Base-by-base conservation (phyloP, 2,888 invertebrate species). In the Tricholauxania praeusta region DNA sequence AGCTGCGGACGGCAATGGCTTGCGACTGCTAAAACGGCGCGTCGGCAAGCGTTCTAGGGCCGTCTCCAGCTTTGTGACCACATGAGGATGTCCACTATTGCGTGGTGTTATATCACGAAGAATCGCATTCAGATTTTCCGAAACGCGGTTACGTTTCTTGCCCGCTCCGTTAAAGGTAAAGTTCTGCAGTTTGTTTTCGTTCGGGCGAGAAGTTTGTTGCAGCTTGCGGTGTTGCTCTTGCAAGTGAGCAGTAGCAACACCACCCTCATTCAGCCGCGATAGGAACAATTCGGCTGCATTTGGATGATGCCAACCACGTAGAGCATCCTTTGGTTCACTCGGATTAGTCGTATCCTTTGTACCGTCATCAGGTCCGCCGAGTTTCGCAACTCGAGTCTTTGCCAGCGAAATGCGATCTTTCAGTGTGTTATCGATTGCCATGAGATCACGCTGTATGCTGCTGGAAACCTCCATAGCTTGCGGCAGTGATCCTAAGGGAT, bases 391-490 rank as follows among this genome's bases (percentile, higher is more conserved):
- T 15, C 69, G 65, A 3, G 71, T 17, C 0, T 69, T 70, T 7
- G 65, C 66, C 0, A 76, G 57, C 2, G 77, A 67, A 49, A 78
- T 76, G 19, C 75, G 76, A 39, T 72, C 71, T 51, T 74, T 76
- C 8, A 78, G 10, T 4, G 32, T 19, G 7, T 68, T 66, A 72
- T 79, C 74, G 49, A 79, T 72, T 1, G 47, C 15, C 78, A 79
- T 78, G 10, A 79, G 63, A 62, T 79, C 79, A 7, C 76, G 72
- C 48, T 77, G 74, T 67, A 79, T 77, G 49, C 71, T 49, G 3
- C 68, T 49, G 53, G 75, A 75, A 14, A 78, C 70, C 28, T 75
- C 72, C 7, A 74, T 49, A 12, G 77, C 77, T 19, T 76, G 76
- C 4, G 76, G 74, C 48, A 76, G 48, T 15, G 75, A 72, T 1